A percentile compares a stretch with the other conserved stretches of the same genome.
Evolutionary conservation across 2,888 invertebrate genomes (phyloP).

Genomic region (Stramonita haemastoma): DNA sequence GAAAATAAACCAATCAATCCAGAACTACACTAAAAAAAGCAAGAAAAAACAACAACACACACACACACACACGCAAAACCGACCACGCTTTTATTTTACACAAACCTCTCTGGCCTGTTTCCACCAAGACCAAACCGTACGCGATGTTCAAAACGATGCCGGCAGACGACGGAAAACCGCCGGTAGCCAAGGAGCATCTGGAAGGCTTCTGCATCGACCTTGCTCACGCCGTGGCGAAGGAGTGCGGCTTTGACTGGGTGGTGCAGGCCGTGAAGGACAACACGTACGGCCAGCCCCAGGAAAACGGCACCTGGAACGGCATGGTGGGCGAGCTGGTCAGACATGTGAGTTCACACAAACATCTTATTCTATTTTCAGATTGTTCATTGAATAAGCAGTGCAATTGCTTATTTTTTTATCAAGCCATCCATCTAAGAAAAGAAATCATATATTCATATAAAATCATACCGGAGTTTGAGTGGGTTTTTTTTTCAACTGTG

Average conservation of each 20-base stretch:
- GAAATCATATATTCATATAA: too few species aligned
- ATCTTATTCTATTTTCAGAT: too few species aligned
- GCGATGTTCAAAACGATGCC: slow-evolving; percentile 62
- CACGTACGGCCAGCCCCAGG: slow-evolving; percentile 63
- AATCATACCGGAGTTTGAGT: too few species aligned
- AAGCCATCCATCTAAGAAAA: too few species aligned
- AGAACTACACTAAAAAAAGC: too few species aligned
- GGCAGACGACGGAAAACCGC: slow-evolving; percentile 57
- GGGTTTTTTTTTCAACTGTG: too few species aligned
- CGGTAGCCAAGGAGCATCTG: slow-evolving; percentile 84
- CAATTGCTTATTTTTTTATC: too few species aligned
- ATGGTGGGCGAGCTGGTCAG: slow-evolving; percentile 76
- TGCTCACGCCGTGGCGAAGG: slow-evolving; percentile 72
- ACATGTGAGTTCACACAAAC: slow-evolving; percentile 42
- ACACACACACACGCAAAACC: too few species aligned
- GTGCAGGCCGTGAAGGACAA: slow-evolving; percentile 69
- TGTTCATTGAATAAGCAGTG: too few species aligned
- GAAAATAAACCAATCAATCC: too few species aligned
- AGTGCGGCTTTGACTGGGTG: slow-evolving; percentile 76
- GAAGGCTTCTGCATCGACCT: slow-evolving; percentile 79
- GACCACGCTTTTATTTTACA: neutral
- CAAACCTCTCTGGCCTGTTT: neutral
- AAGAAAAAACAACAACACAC: too few species aligned
- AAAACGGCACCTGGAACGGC: slow-evolving; percentile 75
- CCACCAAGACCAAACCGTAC: slow-evolving; percentile 69